Evolutionary conservation across 1,140 invertebrate species (phyloP), one percentile per base, ranked within the genome.

Genomic region (Caenorhabditis briggsae): DNA sequence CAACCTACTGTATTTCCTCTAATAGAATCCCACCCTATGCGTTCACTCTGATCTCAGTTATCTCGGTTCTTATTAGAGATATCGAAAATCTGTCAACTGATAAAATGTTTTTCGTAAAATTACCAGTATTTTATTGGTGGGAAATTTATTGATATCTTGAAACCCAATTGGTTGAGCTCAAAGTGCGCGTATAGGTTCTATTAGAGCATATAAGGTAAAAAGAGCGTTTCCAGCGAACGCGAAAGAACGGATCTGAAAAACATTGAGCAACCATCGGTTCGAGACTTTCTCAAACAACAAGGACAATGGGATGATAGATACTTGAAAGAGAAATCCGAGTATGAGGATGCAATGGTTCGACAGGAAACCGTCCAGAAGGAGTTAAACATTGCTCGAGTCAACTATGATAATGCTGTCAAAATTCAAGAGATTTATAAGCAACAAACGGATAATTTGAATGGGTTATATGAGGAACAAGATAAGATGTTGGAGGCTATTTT

Each of bases 381-480:
- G 41, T 86, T 94, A 8, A 91, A 92, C 53, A 90, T 89, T n/a
- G 85, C 90, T 1, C 43, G 89, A 41, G 70, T 88, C n/a, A 91
- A 91, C 58, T 92, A 92, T 83, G 91, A 92, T 9, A 82, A 90
- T 9, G 91, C 90, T 0, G 82, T 89, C 33, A 92, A 92, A 65
- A 92, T 91, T 61, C 88, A 89, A 11, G 91, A 91, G 23, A 90
- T 91, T 43, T 92, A 92, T 78, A 91, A 91, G 86, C 74, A 91
- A 23, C 92, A 93, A 83, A 93, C 93, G 11, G 93, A 94, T 23
- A 90, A 93, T 70, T 89, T 95, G 50, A 93, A 94, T 84, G 92
- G 93, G 46, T 91, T 95, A 0, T 94, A 94, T 88, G 92, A 93
- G 85, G 93, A 94, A 83, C 93, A 94, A 83, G 94, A 95, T 86